Percentiles rank a stretch among this genome's conserved stretches.
phyloP scores from a whole-genome alignment of 2,113 vertebrate genomes.

The Halichoeres trimaculatus region DNA sequence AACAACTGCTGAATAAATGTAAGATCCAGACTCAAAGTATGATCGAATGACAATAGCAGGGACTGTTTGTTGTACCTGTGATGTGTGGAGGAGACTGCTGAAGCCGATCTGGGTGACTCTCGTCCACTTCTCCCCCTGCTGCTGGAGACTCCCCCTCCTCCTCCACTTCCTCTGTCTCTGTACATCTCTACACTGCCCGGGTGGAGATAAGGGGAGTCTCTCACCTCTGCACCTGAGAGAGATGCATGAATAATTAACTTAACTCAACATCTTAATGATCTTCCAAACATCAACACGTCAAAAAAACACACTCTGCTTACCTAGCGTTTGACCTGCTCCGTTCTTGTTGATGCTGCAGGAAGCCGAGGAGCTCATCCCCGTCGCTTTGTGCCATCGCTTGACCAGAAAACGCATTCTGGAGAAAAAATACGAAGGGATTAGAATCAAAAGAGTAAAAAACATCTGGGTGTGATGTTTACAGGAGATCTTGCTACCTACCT shows the following conservation, averaged over 20 bases:
- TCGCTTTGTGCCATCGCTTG: slow-evolving; percentile 91
- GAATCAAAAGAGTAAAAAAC: background rate
- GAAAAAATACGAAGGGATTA: background rate
- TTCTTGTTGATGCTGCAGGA: slow-evolving; percentile 83
- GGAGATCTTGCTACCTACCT: slow-evolving; percentile 76
- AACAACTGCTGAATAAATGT: too few species aligned
- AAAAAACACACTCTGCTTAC: slow-evolving; percentile 60
- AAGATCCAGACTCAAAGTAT: too few species aligned
- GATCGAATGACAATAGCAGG: too few species aligned
- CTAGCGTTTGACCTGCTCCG: slow-evolving; percentile 84
- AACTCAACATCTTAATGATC: background rate
- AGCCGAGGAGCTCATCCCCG: slow-evolving; percentile 77
- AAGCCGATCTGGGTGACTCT: slow-evolving; percentile 88
- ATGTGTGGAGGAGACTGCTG: slow-evolving; percentile 82
- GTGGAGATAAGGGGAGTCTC: slow-evolving; percentile 87
- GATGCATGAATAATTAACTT: background rate
- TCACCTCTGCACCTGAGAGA: slow-evolving; percentile 84
- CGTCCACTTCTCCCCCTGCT: slow-evolving; percentile 88
- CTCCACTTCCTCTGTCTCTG: slow-evolving; percentile 80
- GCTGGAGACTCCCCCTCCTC: slow-evolving; percentile 59
- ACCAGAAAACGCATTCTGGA: slow-evolving; percentile 96
- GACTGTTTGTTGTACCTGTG: slow-evolving; percentile 78
- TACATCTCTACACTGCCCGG: slow-evolving; percentile 85
- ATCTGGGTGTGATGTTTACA: background rate
- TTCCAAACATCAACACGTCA: background rate